Evolutionary conservation across 1,140 invertebrate species (phyloP), one percentile per base, ranked within the genome.

Genomic region (Coptotermes formosanus): DNA sequence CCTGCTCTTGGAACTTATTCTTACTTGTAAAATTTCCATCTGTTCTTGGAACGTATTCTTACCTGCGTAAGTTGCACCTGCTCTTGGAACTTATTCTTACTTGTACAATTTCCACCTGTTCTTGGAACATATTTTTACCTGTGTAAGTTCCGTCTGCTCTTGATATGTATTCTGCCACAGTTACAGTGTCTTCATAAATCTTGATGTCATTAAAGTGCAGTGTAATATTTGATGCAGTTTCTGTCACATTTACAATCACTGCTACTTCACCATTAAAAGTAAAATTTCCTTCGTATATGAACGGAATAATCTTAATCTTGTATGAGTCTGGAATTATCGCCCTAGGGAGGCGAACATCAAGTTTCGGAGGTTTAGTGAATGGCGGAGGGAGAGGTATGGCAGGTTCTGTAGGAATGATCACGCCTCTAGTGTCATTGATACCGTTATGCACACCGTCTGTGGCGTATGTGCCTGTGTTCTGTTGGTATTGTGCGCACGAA

Each of bases 191-290:
- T 38, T 92, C 90, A n/a, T 93, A 89, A 82, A 96, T 94, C 30
- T 90, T 92, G 86, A 97, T 91, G 85, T 95, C 94, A 45, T 94
- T 92, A 11, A 94, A 94, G 88, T 98, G 97, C 84, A 98, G 91
- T 1, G 95, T 97, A 30, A 98, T 92, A 89, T 94, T 95, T 38
- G 93, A 92, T 19, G 95, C 96, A 86, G 93, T 91, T 87, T 94
- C 91, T 14, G 93, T 92, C 0, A 95, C 94, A 82, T 93, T 93
- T 21, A 98, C 90, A 7, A 93, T 88, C 87, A 97, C 94, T 87
- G 91, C 92, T 52, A 96, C 94, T 91, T 94, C 93, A 69, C 96
- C 96, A 48, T 94, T 89, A 88, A 96, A 96, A 11, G 95, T 96
- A 88, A 96, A 97, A 89, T 97, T 97, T 2, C 93, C 93, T 88